Base-by-base conservation (phyloP, 2,113 vertebrate species). In the Illadopsis cleaveri region DNA sequence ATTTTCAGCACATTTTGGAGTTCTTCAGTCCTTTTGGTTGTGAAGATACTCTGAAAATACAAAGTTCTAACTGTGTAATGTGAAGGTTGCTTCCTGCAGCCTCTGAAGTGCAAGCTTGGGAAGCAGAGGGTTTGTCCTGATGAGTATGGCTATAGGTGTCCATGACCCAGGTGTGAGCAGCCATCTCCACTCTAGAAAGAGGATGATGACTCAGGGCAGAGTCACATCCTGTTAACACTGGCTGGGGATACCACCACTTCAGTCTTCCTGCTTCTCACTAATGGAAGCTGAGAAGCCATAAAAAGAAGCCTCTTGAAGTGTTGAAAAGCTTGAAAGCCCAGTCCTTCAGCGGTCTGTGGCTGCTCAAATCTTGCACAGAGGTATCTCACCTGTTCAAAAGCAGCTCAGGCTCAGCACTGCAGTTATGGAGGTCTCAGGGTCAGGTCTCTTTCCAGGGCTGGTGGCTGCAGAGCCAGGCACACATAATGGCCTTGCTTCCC, bases 391-490 rank as follows among this genome's bases (percentile, higher is more conserved):
- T 33, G 24, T 18, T 47, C 51, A 22, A 35, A 57, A 38, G 71
- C 30, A 62, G 35, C 45, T 44, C 23, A 24, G 22, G 58, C 38
- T 80, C 21, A 45, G 37, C 1, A 0, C n/a, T 72, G 75, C 6
- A 3, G 28, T 51, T 27, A 0, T 10, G 37, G 66, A 53, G 38
- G 14, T 37, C 18, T 48, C 57, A 23, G 65, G n/a, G 16, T 24
- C 15, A 11, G 20, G 45, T 5, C 0, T 1, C 13, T 33, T 23
- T 6, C 3, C 28, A 2, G 1, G 1, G 12, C 3, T 24, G 56
- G 14, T 31, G 51, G 6, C 53, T 65, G 3, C 72, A 77, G 50
- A 8, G 11, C n/a, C 11, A 2, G 80, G 22, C 45, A 57, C 82
- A n/a, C 4, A 1, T 1, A 3, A 5, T 5, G 21, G 23, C 53